Conservation (phyloP, 2,113 vertebrate genomes). For the Brienomyrus brachyistius region DNA sequence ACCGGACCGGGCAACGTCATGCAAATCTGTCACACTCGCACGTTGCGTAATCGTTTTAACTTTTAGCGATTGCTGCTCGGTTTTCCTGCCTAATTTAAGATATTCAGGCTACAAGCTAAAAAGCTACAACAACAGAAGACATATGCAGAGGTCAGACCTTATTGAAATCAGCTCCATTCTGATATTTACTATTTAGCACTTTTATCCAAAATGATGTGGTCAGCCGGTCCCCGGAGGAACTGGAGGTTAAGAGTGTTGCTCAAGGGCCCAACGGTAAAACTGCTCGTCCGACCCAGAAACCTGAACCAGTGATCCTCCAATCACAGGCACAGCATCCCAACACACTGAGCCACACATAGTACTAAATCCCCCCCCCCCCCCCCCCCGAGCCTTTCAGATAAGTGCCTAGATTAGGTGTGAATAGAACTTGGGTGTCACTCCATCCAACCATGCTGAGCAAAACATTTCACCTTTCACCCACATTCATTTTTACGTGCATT, state of each 20-base stretch:
- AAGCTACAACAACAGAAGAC: not conserved
- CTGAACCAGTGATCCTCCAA: not conserved
- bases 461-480: not conserved
- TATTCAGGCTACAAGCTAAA: not conserved
- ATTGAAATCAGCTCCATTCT: not conserved
- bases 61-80: not conserved
- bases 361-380: not conserved
- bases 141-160: not conserved
- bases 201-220: not conserved
- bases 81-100: not conserved
- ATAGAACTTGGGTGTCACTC: not conserved
- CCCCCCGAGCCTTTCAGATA: not conserved
- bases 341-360: not conserved
- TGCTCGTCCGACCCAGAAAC: not conserved
- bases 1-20: not conserved
- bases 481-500: not conserved
- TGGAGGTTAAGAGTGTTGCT: not conserved
- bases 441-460: not conserved
- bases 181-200: not conserved
- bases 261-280: not conserved
- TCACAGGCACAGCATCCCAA: not conserved
- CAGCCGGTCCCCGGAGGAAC: not conserved
- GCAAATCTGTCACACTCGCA: not conserved
- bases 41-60: not conserved
- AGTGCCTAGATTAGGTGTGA: not conserved